These are phyloP conservation scores for Esox lucius DNA, from an alignment of 2,797 vertebrate genomes.

Conservation along the genomic window DNA sequence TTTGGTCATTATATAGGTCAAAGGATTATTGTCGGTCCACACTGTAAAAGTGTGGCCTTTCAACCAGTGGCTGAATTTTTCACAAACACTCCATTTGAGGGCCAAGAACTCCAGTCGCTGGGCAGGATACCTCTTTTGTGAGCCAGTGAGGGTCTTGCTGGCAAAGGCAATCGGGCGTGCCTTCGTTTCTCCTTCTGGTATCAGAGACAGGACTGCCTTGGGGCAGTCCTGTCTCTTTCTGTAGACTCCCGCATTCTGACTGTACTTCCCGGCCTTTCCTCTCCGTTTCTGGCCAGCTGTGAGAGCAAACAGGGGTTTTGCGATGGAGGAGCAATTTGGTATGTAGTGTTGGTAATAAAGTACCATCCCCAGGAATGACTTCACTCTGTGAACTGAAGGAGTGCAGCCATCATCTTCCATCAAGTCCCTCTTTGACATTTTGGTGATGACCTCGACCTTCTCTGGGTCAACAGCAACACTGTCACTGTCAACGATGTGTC, in stretches of 20 bases:
- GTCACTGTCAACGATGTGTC: too few relatives aligned
- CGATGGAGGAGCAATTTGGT: too few relatives aligned
- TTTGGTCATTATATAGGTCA: constrained; percentile 31
- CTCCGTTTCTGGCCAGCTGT: constrained; percentile 13
- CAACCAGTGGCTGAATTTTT: constrained; percentile 33
- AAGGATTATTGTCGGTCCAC: constrained; percentile 35
- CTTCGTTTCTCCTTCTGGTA: constrained; percentile 8
- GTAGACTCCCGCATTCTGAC: background rate
- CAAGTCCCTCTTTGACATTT: too few relatives aligned
- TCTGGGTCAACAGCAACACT: too few relatives aligned
- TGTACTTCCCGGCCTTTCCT: background rate
- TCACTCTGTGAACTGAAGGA: too few relatives aligned
- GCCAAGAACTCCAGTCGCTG: constrained; percentile 15
- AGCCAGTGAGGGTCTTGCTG: constrained; percentile 22
- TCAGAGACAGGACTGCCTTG: constrained; percentile 21
- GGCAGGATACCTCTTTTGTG: constrained; percentile 18
- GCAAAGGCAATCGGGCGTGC: constrained; percentile 13
- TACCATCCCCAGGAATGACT: too few relatives aligned
- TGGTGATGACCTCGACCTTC: too few relatives aligned
- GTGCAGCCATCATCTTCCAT: too few relatives aligned
- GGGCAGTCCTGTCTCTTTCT: constrained; percentile 9
- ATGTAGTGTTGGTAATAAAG: too few relatives aligned
- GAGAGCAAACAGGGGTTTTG: too few relatives aligned
- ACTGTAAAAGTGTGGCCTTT: constrained; percentile 23
- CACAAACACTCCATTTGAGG: constrained; percentile 25